A percentile compares a stretch with the other conserved stretches of the same genome.
Conservation (phyloP, 1,140 invertebrate genomes). For the Gonatopus flavifemur region DNA sequence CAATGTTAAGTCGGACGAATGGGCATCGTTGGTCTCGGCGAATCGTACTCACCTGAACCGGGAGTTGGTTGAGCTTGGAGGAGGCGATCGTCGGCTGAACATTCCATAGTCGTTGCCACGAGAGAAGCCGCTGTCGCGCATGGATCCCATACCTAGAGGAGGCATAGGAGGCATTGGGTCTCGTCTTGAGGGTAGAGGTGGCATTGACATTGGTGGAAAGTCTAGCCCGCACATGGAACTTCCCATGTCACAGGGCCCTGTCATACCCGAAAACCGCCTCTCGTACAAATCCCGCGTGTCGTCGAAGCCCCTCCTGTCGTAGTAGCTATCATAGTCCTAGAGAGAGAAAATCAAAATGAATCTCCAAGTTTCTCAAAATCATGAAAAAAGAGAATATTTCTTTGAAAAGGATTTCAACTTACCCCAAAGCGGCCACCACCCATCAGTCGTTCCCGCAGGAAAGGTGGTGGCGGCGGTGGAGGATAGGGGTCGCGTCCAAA, state of each 20-base stretch:
- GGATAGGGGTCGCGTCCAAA: constrained; percentile 82
- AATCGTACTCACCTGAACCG: constrained; percentile 57
- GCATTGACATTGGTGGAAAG: constrained; percentile 67
- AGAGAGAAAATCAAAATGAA: background rate
- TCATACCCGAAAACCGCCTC: constrained; percentile 71
- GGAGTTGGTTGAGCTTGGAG: constrained; percentile 57
- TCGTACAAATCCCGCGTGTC: constrained; percentile 78
- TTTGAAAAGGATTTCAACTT: constrained; percentile 50
- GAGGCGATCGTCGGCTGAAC: constrained; percentile 79
- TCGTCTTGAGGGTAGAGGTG: constrained; percentile 63
- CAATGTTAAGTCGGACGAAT: constrained; percentile 51
- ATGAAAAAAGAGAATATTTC: background rate
- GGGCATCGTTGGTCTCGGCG: constrained; percentile 28
- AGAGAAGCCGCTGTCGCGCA: constrained; percentile 59
- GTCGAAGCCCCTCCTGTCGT: constrained; percentile 73
- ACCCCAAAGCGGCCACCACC: constrained; percentile 75
- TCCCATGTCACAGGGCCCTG: constrained; percentile 63
- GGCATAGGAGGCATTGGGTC: constrained; percentile 70
- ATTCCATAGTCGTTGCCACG: constrained; percentile 72
- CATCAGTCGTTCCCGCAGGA: constrained; percentile 84
- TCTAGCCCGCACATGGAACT: constrained; percentile 63
- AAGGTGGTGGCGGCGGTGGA: constrained; percentile 80
- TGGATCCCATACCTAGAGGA: constrained; percentile 59
- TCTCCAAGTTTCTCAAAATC: background rate
- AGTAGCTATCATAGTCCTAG: constrained; percentile 80